Evolutionary conservation across 1,140 invertebrate genomes (phyloP).

Genomic region (Leptinotarsa defecta): DNA sequence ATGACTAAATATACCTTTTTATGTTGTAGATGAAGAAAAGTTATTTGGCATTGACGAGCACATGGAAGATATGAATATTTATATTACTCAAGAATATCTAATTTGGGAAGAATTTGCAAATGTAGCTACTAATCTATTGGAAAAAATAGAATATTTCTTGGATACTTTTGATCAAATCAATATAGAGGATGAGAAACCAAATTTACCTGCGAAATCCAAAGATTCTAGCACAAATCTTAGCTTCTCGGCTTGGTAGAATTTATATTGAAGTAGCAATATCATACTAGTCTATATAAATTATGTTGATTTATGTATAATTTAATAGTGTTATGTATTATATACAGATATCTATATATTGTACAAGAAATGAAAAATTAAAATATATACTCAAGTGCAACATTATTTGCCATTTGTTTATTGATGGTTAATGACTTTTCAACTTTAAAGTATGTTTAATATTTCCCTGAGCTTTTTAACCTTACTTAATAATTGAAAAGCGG

Average conservation of each 20-base stretch:
- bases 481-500: not conserved
- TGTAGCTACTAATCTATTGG: slow-evolving; percentile 67
- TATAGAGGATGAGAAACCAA: slow-evolving; percentile 34
- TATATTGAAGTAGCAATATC: slow-evolving; percentile 1
- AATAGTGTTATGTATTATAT: slow-evolving; percentile 12
- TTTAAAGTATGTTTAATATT: no score
- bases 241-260: slow-evolving; percentile 52
- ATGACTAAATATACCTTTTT: no score
- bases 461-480: no score
- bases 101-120: slow-evolving; percentile 69
- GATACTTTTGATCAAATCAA: slow-evolving; percentile 51
- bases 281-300: slow-evolving; percentile 3
- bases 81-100: slow-evolving; percentile 53
- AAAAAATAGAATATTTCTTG: slow-evolving; percentile 58
- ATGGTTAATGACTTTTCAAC: no score
- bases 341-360: slow-evolving; percentile 19
- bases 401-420: no score
- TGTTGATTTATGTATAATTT: slow-evolving; percentile 26
- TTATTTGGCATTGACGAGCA: slow-evolving; percentile 53
- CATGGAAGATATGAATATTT: slow-evolving; percentile 49
- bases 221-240: slow-evolving; percentile 53
- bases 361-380: not conserved
- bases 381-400: not conserved
- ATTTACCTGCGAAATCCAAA: slow-evolving; percentile 35
- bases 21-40: slow-evolving; percentile 49